Base-by-base conservation (phyloP, 1,140 invertebrate species). In the Anoplophora glabripennis region DNA sequence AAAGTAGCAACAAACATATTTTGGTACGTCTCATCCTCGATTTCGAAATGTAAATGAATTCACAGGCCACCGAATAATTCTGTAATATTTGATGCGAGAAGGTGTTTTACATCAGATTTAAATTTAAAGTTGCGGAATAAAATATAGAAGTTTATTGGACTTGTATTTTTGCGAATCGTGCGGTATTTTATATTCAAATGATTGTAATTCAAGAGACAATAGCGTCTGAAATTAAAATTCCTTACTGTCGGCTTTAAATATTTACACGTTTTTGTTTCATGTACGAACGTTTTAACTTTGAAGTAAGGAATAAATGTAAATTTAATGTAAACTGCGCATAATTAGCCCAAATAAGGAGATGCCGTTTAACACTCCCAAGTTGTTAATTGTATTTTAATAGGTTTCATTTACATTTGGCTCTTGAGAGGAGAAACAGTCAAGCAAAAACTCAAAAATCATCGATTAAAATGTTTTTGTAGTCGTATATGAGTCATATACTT, bases 271-370 rank as follows among this genome's bases (percentile, higher is more conserved):
- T 46, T 46, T 46, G 17, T 46, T 46, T 28, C 44, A 28, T 28
- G 28, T 46, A 28, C 28, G 28, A 46, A 46, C 7, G 44, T 18
- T 1, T 18, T 17, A 46, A 14, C 44, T 46, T 46, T 46, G 44
- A 46, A 46, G 44, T 46, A 46, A 18, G 12, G 44, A 46, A 46
- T 46, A 46, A 46, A 46, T 46, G 44, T 46, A 46, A 46, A 46
- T 46, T 46, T 46, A 46, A 46, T 46, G 44, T 46, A 46, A 46
- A 46, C 44, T 17, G 28, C 44, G 44, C 44, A 46, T 46, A 46
- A 46, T 46, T 28, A 46, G 44, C 18, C 44, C 44, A 28, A 15
- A 46, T 46, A 46, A 46, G 44, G 44, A 46, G 11, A 46, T 3
- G 44, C 17, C 18, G 28, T 28, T 46, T 18, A 46, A 46, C 44